These are phyloP conservation scores for Philhelius pedissequus DNA, from an alignment of 2,888 invertebrate genomes.

Conservation along the genomic window DNA sequence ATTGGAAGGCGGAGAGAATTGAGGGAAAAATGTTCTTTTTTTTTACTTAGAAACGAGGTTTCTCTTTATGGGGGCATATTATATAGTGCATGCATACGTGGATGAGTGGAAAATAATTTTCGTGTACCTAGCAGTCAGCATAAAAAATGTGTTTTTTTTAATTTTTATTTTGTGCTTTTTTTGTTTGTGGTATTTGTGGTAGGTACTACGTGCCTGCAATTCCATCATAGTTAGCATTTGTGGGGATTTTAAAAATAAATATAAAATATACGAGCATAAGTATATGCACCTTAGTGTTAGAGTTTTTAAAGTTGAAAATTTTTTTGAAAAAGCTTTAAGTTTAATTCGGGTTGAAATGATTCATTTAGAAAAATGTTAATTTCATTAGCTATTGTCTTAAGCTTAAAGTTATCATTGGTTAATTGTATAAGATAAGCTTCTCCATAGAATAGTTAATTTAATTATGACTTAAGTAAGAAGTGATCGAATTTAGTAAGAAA, in stretches of 20 bases:
- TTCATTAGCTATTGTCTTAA: no score
- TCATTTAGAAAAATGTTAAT: no score
- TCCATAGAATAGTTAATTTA: no score
- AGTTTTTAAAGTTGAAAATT: not conserved
- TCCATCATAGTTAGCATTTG: not conserved
- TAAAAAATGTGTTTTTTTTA: not conserved
- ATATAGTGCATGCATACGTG: not conserved
- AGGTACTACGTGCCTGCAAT: not conserved
- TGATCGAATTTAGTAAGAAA: no score
- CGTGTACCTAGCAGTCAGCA: conserved; percentile 15
- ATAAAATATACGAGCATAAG: not conserved
- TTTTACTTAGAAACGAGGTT: not conserved
- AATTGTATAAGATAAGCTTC: no score
- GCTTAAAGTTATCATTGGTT: no score
- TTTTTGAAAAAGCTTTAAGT: no score
- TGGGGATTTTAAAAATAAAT: not conserved
- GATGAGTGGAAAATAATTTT: conserved; percentile 26
- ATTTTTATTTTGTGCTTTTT: not conserved
- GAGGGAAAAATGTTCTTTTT: not conserved
- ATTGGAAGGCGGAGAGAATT: not conserved
- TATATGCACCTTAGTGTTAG: not conserved
- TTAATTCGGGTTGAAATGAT: no score
- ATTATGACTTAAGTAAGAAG: no score
- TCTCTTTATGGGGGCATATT: not conserved
- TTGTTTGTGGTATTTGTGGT: not conserved